Evolutionary conservation across 2,797 vertebrate genomes (phyloP).

Genomic region (Chelidonichthys spinosus): DNA sequence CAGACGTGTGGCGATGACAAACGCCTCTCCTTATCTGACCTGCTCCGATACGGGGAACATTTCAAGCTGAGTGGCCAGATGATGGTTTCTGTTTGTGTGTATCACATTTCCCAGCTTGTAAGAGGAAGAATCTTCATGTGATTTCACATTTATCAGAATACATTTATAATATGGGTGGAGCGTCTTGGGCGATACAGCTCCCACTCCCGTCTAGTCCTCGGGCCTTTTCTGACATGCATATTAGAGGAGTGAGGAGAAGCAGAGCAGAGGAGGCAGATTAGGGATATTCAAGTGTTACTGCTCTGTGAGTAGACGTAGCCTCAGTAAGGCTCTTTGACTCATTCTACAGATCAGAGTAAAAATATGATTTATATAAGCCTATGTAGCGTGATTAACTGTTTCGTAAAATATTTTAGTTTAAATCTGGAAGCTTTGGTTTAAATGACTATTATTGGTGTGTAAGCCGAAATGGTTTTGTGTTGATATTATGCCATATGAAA

Average conservation of each 20-base stretch:
- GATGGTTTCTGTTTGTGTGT: background rate
- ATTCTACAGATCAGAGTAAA: slow-evolving; percentile 4
- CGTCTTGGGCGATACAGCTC: slow-evolving; percentile 8
- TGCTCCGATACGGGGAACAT: background rate
- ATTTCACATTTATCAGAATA: background rate
- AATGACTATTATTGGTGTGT: background rate
- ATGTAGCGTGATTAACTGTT: background rate
- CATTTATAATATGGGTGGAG: background rate
- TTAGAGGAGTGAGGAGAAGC: slow-evolving; percentile 47
- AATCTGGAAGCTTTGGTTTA: background rate
- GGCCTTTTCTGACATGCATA: slow-evolving; percentile 47
- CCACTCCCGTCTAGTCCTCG: slow-evolving; percentile 18
- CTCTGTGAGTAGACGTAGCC: slow-evolving; percentile 31
- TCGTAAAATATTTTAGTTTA: background rate
- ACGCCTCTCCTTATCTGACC: slow-evolving; percentile 27
- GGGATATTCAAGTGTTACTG: slow-evolving; percentile 28
- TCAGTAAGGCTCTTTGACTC: slow-evolving; percentile 1
- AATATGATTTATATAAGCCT: slow-evolving; percentile 5
- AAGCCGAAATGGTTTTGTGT: background rate
- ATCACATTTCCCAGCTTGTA: background rate
- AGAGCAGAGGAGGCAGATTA: slow-evolving; percentile 58
- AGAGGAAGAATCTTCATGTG: background rate
- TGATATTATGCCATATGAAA: background rate
- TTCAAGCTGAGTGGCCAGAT: background rate
- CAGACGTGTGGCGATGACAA: slow-evolving; percentile 35